These are phyloP conservation scores for Cydia pomonella DNA, from an alignment of 1,140 invertebrate genomes.

Conservation along the genomic window DNA sequence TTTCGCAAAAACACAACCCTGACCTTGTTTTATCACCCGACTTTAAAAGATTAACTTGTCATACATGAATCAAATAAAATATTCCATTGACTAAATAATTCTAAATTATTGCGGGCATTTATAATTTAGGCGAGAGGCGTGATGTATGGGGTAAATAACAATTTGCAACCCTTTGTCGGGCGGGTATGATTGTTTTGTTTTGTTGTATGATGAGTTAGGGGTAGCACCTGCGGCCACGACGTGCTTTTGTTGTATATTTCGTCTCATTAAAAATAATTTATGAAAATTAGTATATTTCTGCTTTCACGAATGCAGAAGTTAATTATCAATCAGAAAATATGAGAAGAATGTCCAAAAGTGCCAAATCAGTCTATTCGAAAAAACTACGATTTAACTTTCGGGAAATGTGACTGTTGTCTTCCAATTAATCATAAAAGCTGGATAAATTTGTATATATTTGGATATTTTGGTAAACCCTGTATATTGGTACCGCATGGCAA, in stretches of 20 bases:
- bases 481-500: too few species aligned
- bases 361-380: too few species aligned
- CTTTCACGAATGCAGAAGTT: too few species aligned
- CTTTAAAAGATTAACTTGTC: conserved; percentile 36
- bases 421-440: too few species aligned
- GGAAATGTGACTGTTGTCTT: too few species aligned
- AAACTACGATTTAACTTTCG: too few species aligned
- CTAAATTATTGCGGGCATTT: conserved; percentile 72
- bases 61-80: conserved; percentile 20
- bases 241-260: neutral
- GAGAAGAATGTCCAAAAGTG: too few species aligned
- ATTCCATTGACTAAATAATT: conserved; percentile 61
- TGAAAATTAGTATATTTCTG: neutral
- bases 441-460: too few species aligned
- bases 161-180: conserved; percentile 73
- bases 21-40: neutral
- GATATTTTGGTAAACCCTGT: too few species aligned
- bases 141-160: conserved; percentile 74
- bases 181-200: conserved; percentile 63
- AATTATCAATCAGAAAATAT: neutral
- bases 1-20: neutral
- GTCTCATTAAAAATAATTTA: neutral
- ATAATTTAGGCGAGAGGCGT: conserved; percentile 63
- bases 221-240: conserved; percentile 63
- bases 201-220: conserved; percentile 48